Base-by-base conservation (phyloP, 2,888 invertebrate species). In the Andrena haemorrhoa region DNA sequence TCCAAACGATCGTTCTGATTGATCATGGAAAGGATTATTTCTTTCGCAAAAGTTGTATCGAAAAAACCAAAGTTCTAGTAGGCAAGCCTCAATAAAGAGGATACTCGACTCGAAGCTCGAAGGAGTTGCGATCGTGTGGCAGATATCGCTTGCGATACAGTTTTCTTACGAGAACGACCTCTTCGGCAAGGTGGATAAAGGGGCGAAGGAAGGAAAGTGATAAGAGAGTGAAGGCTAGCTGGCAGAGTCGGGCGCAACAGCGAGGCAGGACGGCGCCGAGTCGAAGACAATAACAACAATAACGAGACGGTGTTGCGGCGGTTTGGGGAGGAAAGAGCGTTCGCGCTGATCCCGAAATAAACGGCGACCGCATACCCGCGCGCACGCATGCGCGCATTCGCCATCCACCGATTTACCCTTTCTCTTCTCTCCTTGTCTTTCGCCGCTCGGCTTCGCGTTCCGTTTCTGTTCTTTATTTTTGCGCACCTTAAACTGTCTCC, bases 311-410 rank as follows among this genome's bases (percentile, higher is more conserved):
- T 60, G 77, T 75, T 71, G 68, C 73, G 81, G 68, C 74, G 58
- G 47, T 85, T 80, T 56, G 60, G 75, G 53, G 53, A 83, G 78
- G 77, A 76, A 73, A 79, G 75, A 77, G 66, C 73, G 77, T 77
- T 72, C 79, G 80, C 80, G 82, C 76, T 71, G 70, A 68, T 87
- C 88, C 88, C 88, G 84, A 88, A 88, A 88, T 88, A 88, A 88
- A 87, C 88, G 69, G 79, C 88, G 87, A 88, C 88, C 88, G 88
- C 88, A 88, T 88, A 88, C 85, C 69, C 86, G 82, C 78, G 64
- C 29, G 69, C 73, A 58, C 84, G 79, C 65, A 73, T 78, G 80
- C 82, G 80, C 75, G 56, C 78, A 20, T 64, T 49, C 68, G 49
- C 60, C 75, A 12, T 76, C 84, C 70, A 69, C 80, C 82, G 77